Base-by-base conservation (phyloP, 2,888 invertebrate species). In the Leptarthrus brevirostris region DNA sequence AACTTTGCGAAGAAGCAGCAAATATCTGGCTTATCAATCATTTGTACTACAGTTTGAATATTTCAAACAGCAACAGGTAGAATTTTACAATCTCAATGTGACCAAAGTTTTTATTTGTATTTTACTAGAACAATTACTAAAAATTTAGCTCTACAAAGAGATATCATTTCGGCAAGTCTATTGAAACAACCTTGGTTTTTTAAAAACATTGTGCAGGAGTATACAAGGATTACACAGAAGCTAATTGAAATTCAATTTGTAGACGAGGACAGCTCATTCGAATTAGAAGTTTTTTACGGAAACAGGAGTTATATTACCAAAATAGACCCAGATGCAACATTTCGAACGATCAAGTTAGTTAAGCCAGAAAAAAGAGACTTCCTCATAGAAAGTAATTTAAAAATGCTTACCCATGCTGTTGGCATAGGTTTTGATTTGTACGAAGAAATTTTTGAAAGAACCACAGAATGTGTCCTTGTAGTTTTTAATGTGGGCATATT, bases 111-210 rank as follows among this genome's bases (percentile, higher is more conserved):
- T n/a, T n/a, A n/a, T n/a, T n/a, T n/a, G n/a, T 47, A 56, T 56
- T 56, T 56, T 30, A 12, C 18, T 52, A 84, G 84, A 30, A 75
- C 79, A 30, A 78, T 80, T 34, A 76, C 78, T 5, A 79, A 80
- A 16, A 83, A 82, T 76, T 76, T 83, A 1, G 74, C 79, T 34
- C 70, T 83, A 16, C 84, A 85, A 44, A 80, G 80, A 26, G 82
- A 82, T 44, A 79, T 84, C 12, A 77, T 84, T 1, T 79, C 79
- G 2, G 82, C 84, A 2, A 82, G 82, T 40, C 77, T 82, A 52
- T 77, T 80, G 3, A 83, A 83, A 75, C 81, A 83, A 54, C 79
- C 81, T 2, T 79, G 80, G 61, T 78, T 84, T 1, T 84, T 79
- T 49, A 78, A 81, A 56, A 76, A 77, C 0, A 75, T 83, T 0